These are phyloP conservation scores for Monodelphis domestica DNA, from an alignment of 2,797 vertebrate genomes.

Conservation along the genomic window DNA sequence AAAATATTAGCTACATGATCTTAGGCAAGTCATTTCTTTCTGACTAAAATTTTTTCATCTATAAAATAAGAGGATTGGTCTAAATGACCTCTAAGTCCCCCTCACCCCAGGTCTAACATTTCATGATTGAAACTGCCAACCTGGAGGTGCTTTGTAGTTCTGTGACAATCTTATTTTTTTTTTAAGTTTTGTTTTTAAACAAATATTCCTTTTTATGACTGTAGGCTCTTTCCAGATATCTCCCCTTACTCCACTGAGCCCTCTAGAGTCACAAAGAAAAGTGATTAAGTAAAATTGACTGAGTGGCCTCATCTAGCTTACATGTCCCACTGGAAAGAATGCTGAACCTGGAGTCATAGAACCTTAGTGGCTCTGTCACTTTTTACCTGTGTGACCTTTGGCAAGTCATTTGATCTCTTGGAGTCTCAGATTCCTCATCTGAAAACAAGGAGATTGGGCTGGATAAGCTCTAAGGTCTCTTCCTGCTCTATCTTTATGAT, in stretches of 20 bases:
- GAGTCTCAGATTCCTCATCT: background rate
- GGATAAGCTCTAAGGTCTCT: background rate
- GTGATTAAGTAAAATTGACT: background rate
- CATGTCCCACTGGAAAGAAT: background rate
- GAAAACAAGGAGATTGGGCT: background rate
- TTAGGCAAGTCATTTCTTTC: background rate
- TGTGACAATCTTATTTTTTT: background rate
- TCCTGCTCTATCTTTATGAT: background rate
- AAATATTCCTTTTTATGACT: background rate
- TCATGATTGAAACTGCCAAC: background rate
- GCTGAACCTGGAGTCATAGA: background rate
- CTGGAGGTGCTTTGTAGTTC: background rate
- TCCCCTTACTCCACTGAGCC: background rate
- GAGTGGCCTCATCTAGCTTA: background rate
- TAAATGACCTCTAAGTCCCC: background rate
- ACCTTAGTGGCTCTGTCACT: background rate
- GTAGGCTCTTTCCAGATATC: background rate
- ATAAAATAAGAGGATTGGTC: background rate
- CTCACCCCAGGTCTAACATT: background rate
- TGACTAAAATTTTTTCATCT: background rate
- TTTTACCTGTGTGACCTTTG: background rate
- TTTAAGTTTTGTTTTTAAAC: too few species aligned
- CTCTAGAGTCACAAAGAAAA: background rate
- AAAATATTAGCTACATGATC: background rate
- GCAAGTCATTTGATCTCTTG: background rate